phyloP scores from a whole-genome alignment of 2,797 vertebrate genomes.

The Meriones psammophilus region DNA sequence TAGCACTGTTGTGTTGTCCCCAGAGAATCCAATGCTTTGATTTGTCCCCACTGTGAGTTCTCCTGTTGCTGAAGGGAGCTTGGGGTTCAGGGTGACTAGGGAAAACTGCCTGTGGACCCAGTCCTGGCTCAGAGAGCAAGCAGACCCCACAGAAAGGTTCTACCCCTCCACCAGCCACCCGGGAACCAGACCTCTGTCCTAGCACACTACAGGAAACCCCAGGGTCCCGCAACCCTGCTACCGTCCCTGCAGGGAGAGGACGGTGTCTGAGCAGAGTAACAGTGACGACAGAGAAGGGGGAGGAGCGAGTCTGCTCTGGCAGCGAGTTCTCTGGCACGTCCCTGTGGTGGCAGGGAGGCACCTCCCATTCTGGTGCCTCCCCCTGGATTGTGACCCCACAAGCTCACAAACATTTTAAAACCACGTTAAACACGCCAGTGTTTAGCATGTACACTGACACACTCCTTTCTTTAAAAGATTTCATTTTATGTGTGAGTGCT shows the following conservation, averaged over 20 bases:
- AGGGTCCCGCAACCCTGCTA: neutral
- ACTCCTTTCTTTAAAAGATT: neutral
- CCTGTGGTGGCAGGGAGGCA: neutral
- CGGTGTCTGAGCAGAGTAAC: constrained; percentile 8
- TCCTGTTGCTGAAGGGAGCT: neutral
- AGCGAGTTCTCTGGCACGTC: neutral
- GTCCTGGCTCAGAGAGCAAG: neutral
- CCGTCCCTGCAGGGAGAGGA: neutral
- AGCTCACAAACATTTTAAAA: neutral
- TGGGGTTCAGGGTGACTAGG: neutral
- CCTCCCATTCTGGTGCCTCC: neutral
- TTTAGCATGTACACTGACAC: neutral
- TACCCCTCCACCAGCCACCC: neutral
- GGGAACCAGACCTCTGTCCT: neutral
- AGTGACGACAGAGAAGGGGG: neutral
- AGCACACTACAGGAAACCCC: neutral
- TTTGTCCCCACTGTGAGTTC: neutral
- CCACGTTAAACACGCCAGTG: neutral
- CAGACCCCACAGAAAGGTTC: neutral
- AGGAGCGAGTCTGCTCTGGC: neutral
- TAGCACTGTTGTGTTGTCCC: neutral
- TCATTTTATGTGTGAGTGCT: neutral
- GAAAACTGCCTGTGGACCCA: neutral
- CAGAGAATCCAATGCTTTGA: neutral
- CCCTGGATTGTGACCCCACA: neutral